A percentile compares a stretch with the other conserved stretches of the same genome.
Conservation (phyloP, 2,113 vertebrate genomes). For the Diadophis punctatus region DNA sequence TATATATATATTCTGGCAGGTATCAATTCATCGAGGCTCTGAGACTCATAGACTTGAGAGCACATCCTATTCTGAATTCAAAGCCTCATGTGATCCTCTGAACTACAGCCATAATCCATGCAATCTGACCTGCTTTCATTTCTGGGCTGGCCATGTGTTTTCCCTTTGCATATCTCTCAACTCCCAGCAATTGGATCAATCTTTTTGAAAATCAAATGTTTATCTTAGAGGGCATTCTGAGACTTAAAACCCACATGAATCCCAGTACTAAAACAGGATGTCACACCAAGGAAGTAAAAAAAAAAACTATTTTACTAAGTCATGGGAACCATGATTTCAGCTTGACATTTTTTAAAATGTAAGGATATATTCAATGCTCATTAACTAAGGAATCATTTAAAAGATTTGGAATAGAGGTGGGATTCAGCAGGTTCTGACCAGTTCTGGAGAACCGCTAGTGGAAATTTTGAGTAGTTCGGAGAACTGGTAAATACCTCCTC, state of each 20-base stretch:
- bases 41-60: not conserved
- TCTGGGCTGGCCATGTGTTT: not conserved
- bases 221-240: not conserved
- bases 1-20: not conserved
- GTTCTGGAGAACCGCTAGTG: no score
- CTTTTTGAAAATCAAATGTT: not conserved
- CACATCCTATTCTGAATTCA: not conserved
- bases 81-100: not conserved
- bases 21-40: not conserved
- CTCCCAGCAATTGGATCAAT: not conserved
- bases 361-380: not conserved
- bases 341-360: not conserved
- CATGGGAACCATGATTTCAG: not conserved
- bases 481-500: no score
- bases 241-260: not conserved
- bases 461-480: no score
- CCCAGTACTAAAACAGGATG: not conserved
- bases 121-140: not conserved
- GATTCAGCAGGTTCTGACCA: no score
- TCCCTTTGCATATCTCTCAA: not conserved
- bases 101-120: not conserved
- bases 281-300: not conserved
- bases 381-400: not conserved
- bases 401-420: not conserved
- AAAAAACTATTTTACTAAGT: not conserved